Evolutionary conservation across 2,113 vertebrate genomes (phyloP), one percentile per base, ranked within the genome.

Genomic region (Salvelinus fontinalis): DNA sequence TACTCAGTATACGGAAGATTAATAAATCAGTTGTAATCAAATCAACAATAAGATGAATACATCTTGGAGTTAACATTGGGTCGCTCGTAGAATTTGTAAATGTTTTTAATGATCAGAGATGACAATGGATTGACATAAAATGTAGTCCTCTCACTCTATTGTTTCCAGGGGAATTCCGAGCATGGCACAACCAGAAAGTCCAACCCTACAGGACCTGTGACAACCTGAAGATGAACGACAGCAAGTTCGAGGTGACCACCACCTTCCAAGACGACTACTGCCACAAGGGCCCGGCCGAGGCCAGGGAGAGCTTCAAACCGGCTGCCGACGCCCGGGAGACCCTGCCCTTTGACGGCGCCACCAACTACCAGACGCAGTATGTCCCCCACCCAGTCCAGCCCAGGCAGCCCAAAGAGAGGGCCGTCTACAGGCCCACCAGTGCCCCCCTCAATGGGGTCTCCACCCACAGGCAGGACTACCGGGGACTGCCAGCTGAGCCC

Each of bases 121-220:
- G 7, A 27, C 29, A 44, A n/a, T 26, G 29, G 5, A 26, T 34
- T 59, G 5, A 62, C 7, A n/a, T 51, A 9, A 4, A 49, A 57
- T 48, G 31, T 74, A 11, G 59, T 62, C 59, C 18, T 62, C 18
- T 81, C 2, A 62, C 67, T 27, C 31, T 4, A 84, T 89, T 76
- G 0, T 31, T 94, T 93, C 80, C 84, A 97, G 94, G 74, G 62
- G 89, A 94, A 74, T 95, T 89, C 64, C 70, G 86, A 75, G 78
- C 73, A 3, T 91, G 91, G 93, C 87, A 83, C 49, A 54, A 73
- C 57, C 74, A 77, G 2, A 93, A 70, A 84, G 68, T 62, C 3
- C 82, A 91, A 13, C 26, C 75, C 0, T 75, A 77, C n/a, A 90
- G 77, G 72, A 81, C 81, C 0, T 26, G 49, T 0, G 49, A 75